phyloP scores from a whole-genome alignment of 2,797 vertebrate species.

The Lateolabrax maculatus region DNA sequence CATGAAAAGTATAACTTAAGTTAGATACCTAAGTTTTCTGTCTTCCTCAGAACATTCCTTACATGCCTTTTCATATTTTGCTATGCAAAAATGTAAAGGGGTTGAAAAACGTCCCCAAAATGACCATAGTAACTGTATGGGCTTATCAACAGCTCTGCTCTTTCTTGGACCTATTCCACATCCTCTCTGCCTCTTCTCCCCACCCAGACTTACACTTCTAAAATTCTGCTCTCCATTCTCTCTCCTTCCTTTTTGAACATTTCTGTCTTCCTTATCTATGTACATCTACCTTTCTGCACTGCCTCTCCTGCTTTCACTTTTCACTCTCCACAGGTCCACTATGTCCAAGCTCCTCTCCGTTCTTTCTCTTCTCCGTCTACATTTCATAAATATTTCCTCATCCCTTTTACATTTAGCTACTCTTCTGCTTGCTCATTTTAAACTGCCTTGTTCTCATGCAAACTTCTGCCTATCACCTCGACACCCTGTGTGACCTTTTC shows the following conservation, averaged over 20 bases:
- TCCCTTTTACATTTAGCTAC: neutral
- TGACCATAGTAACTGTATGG: slow-evolving; percentile 16
- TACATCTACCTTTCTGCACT: neutral
- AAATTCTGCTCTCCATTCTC: neutral
- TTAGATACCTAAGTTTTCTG: neutral
- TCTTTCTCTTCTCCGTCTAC: neutral
- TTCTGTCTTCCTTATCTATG: neutral
- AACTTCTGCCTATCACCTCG: slow-evolving; percentile 15
- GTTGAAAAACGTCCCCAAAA: neutral
- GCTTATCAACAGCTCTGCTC: slow-evolving; percentile 13
- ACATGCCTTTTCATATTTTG: neutral
- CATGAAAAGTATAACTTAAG: no score
- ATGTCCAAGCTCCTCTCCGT: slow-evolving; percentile 78
- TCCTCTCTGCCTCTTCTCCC: neutral
- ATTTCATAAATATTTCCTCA: neutral
- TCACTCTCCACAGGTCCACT: slow-evolving; percentile 32
- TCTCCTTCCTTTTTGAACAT: neutral
- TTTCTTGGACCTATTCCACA: slow-evolving; percentile 24
- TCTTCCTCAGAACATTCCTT: neutral
- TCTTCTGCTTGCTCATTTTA: neutral
- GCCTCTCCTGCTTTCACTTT: neutral
- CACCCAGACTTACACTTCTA: neutral
- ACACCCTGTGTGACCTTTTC: slow-evolving; percentile 25
- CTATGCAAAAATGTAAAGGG: neutral
- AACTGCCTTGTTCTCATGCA: slow-evolving; percentile 1